Evolutionary conservation across 1,140 invertebrate species (phyloP), one percentile per base, ranked within the genome.

Genomic region (Arctopsyche grandis): DNA sequence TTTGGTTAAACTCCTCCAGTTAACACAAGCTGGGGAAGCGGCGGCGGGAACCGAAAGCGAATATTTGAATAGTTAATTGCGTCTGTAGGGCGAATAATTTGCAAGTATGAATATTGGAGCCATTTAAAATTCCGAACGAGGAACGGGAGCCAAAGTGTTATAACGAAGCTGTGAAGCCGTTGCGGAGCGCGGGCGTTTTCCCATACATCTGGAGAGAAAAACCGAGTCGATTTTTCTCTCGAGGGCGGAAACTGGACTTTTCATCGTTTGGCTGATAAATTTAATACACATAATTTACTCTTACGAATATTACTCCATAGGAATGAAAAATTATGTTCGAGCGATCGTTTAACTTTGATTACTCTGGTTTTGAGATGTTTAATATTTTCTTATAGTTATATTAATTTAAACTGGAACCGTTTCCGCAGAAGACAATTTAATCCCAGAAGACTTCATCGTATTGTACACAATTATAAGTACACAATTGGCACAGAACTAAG

Each of bases 21-120:
- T 38, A 38, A 38, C 29, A 38, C 3, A 38, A 4, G 29, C 29
- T 38, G 12, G 58, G 46, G 24, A 66, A 56, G 7, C 75, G 21
- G 58, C 56, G 56, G 46, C 63, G 21, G 12, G 26, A 60, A 56
- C 3, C 46, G 16, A 44, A 24, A 66, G 58, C 38, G 38, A 46
- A 46, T 52, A 77, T 77, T 77, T 77, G 75, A 77, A 77, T 77
- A 77, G 60, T 77, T 77, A 77, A 77, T 69, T 69, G 60, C 63
- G 60, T 69, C 43, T 24, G 48, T 26, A 56, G 66, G 46, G 58
- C 22, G 63, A 63, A 66, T 58, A 77, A 77, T 77, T 77, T 69
- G 75, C 75, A 77, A 77, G 58, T 63, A 76, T 76, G 75, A 76
- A 76, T 60, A 75, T 75, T 56, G 70, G 19, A 24, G 73, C 38